These are phyloP conservation scores for Thamnaconus septentrionalis DNA, from an alignment of 2,113 vertebrate species.

Conservation along the genomic window DNA sequence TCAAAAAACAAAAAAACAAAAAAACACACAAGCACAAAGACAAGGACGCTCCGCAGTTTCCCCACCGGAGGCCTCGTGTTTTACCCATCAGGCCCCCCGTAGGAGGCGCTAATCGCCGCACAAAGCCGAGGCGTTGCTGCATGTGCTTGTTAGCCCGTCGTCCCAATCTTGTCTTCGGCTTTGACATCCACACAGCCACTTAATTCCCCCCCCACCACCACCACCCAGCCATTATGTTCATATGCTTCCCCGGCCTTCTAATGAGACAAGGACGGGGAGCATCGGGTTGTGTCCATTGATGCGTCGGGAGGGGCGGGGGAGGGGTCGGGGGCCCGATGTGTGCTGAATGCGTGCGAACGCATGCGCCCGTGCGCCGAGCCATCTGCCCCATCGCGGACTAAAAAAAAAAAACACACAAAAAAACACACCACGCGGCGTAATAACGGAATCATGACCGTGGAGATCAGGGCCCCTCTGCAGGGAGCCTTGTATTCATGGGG, in stretches of 20 bases:
- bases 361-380: conserved; percentile 57
- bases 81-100: conserved; percentile 68
- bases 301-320: conserved; percentile 34
- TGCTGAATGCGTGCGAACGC: conserved; percentile 64
- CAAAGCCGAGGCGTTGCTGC: conserved; percentile 57
- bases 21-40: too few relatives aligned
- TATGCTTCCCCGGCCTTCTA: conserved; percentile 76
- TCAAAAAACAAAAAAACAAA: too few relatives aligned
- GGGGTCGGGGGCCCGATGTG: conserved; percentile 21
- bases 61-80: conserved; percentile 54
- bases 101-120: conserved; percentile 67
- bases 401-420: not conserved
- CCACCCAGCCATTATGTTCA: conserved; percentile 64
- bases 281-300: conserved; percentile 74
- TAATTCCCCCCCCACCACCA: conserved; percentile 63
- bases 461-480: conserved; percentile 62
- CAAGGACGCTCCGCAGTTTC: conserved; percentile 57
- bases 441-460: conserved; percentile 75
- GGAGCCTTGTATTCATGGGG: conserved; percentile 74
- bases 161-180: conserved; percentile 65
- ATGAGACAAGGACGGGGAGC: conserved; percentile 76
- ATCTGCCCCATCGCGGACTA: conserved; percentile 57
- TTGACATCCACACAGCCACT: conserved; percentile 72
- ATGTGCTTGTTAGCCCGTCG: conserved; percentile 66
- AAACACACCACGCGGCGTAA: conserved; percentile 63